phyloP scores from a whole-genome alignment of 2,888 invertebrate species.

The Amphipyra berbera region DNA sequence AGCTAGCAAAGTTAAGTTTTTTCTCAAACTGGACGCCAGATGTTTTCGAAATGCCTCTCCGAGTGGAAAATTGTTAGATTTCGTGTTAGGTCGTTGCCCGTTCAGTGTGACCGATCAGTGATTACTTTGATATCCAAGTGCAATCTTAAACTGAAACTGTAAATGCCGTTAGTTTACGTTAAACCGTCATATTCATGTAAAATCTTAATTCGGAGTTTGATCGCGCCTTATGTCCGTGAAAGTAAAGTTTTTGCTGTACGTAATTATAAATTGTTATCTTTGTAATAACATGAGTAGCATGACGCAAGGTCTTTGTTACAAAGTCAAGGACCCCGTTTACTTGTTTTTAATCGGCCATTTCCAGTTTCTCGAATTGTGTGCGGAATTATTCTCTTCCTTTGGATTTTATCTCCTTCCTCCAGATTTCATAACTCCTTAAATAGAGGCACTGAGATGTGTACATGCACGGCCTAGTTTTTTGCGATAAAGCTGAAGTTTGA shows the following conservation, averaged over 20 bases:
- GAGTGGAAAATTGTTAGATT: conserved; percentile 85
- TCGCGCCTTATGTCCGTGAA: conserved; percentile 25
- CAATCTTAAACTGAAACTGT: conserved; percentile 65
- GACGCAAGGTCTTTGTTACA: conserved; percentile 62
- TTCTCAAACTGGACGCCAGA: conserved; percentile 69
- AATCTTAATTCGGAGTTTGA: conserved; percentile 9
- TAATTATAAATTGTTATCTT: conserved; percentile 45
- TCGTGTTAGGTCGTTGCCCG: conserved; percentile 81
- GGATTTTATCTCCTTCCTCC: conserved; percentile 73
- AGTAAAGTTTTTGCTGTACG: conserved; percentile 31
- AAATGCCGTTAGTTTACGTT: conserved; percentile 51
- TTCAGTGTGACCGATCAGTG: conserved; percentile 79
- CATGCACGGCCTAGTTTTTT: conserved; percentile 54
- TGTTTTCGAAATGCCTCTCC: conserved; percentile 81
- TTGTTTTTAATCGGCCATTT: conserved; percentile 69
- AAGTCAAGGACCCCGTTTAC: conserved; percentile 77
- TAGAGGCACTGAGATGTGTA: conserved; percentile 47
- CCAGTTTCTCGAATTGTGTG: conserved; percentile 74
- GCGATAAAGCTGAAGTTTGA: conserved; percentile 40
- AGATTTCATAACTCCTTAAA: conserved; percentile 61
- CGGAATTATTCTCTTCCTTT: conserved; percentile 72
- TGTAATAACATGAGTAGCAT: conserved; percentile 32
- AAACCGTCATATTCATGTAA: conserved; percentile 33
- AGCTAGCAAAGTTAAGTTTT: conserved; percentile 50
- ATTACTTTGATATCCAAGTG: conserved; percentile 70